Percentiles rank a stretch among this genome's conserved stretches.
These are phyloP conservation scores for Pelodytes ibericus DNA, from an alignment of 2,797 vertebrate genomes.

Conservation along the genomic window DNA sequence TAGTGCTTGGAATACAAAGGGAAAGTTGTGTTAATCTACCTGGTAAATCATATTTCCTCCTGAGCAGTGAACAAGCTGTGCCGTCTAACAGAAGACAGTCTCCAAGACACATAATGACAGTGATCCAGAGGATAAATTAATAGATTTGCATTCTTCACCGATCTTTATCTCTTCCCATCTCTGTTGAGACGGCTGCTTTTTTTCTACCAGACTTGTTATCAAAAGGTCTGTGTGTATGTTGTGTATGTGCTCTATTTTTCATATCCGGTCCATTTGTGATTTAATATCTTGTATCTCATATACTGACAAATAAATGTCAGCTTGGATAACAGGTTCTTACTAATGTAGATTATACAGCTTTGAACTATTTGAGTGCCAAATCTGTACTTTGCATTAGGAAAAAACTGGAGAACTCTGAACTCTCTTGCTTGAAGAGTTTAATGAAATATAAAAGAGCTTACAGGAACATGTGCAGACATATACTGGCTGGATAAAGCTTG, in stretches of 20 bases:
- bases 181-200: background rate
- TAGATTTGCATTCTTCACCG: slow-evolving; percentile 20
- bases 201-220: slow-evolving; percentile 7
- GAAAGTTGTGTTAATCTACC: background rate
- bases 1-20: background rate
- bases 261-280: slow-evolving; percentile 45
- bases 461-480: too few relatives aligned
- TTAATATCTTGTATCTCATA: slow-evolving; percentile 27
- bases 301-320: slow-evolving; percentile 10
- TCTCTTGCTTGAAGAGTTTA: too few relatives aligned
- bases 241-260: slow-evolving; percentile 45
- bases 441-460: too few relatives aligned
- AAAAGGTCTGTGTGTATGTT: slow-evolving; percentile 28
- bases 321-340: slow-evolving; percentile 2
- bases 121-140: background rate
- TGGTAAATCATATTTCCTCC: background rate
- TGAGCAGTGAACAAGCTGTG: background rate
- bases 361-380: background rate
- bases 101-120: slow-evolving; percentile 8
- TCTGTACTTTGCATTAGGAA: background rate
- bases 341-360: slow-evolving; percentile 18
- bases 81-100: background rate
- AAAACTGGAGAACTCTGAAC: too few relatives aligned
- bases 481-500: too few relatives aligned
- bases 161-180: slow-evolving; percentile 31